These are phyloP conservation scores for Poeciliopsis paucimaculata DNA, from an alignment of 2,797 vertebrate genomes.

Conservation along the genomic window DNA sequence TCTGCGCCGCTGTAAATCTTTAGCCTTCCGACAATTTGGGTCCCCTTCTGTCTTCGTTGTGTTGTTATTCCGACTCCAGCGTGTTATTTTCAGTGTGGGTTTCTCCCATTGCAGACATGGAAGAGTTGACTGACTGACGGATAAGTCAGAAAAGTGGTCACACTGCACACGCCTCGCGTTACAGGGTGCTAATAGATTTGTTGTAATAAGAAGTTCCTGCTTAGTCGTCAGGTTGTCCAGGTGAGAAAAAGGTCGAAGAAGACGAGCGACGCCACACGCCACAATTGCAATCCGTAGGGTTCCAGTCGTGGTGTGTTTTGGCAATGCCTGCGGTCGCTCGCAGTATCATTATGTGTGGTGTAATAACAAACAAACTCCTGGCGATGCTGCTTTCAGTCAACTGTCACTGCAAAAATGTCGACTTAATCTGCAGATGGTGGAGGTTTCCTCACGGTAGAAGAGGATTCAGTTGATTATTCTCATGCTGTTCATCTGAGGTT, in stretches of 20 bases:
- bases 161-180: conserved; percentile 19
- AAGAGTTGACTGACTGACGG: conserved; percentile 10
- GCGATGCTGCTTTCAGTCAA: background rate
- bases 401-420: background rate
- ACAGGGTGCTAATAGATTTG: conserved; percentile 31
- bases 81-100: background rate
- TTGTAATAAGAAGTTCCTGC: conserved; percentile 34
- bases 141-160: conserved; percentile 2
- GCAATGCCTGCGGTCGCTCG: background rate
- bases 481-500: background rate
- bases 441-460: background rate
- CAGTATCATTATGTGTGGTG: conserved; percentile 2
- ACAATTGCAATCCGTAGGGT: background rate
- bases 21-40: conserved; percentile 12
- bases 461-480: background rate
- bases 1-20: conserved; percentile 7
- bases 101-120: conserved; percentile 15
- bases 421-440: background rate
- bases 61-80: conserved; percentile 11
- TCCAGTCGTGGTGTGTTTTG: conserved; percentile 5
- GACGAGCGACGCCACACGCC: background rate
- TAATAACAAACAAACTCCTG: conserved; percentile 1
- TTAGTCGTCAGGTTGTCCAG: conserved; percentile 24
- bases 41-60: background rate
- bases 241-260: conserved; percentile 16